Percentiles rank a stretch among this genome's conserved stretches.
These are phyloP conservation scores for Patella caerulea DNA, from an alignment of 2,888 invertebrate genomes.

Conservation along the genomic window DNA sequence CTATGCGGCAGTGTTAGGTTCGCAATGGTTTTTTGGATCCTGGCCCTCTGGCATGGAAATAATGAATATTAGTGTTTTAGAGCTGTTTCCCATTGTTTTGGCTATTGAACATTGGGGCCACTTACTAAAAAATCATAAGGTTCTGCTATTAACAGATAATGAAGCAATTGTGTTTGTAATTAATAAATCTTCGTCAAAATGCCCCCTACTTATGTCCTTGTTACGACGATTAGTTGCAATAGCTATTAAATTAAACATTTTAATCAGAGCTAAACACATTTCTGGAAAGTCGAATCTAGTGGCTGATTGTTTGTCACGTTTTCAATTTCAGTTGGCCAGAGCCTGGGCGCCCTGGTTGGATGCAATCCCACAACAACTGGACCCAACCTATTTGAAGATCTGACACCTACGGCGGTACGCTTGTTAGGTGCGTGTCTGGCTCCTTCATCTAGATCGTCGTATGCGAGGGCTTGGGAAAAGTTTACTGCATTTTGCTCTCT, in stretches of 20 bases:
- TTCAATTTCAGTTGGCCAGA: neutral
- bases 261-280: neutral
- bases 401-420: neutral
- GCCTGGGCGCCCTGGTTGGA: neutral
- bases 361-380: neutral
- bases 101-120: no score
- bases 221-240: neutral
- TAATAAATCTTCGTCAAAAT: neutral
- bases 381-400: neutral
- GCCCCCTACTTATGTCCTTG: neutral
- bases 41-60: no score
- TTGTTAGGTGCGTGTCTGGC: neutral
- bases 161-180: neutral
- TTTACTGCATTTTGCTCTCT: neutral
- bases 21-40: no score
- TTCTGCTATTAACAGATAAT: neutral
- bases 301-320: constrained; percentile 9
- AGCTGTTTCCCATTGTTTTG: no score
- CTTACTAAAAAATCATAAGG: neutral
- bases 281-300: constrained; percentile 2
- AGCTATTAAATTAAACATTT: neutral
- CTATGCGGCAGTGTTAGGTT: no score
- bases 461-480: neutral
- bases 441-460: neutral
- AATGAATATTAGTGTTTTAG: no score